These are phyloP conservation scores for Amphiprion clarkii DNA, from an alignment of 2,797 vertebrate genomes.

Conservation along the genomic window DNA sequence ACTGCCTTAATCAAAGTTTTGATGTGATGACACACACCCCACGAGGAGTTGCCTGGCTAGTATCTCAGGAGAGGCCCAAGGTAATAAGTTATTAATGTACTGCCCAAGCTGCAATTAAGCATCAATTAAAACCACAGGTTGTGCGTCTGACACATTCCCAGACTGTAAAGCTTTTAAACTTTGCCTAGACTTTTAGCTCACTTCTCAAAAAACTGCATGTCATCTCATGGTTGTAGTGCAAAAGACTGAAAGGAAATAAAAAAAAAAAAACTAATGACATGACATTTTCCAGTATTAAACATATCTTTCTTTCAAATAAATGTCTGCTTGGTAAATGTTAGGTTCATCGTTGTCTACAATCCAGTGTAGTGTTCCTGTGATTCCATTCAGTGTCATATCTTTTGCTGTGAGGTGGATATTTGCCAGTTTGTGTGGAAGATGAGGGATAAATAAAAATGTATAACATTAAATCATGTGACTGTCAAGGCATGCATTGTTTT, in stretches of 20 bases:
- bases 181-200: slow-evolving; percentile 13
- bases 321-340: background rate
- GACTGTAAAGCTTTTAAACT: slow-evolving; percentile 44
- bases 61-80: slow-evolving; percentile 64
- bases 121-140: slow-evolving; percentile 70
- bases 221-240: slow-evolving; percentile 9
- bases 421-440: background rate
- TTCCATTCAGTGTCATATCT: background rate
- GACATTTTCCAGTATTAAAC: background rate
- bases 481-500: background rate
- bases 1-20: slow-evolving; percentile 79
- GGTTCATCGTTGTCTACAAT: background rate
- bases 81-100: slow-evolving; percentile 76
- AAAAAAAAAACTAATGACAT: background rate
- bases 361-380: background rate
- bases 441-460: background rate
- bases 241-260: background rate
- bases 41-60: slow-evolving; percentile 42
- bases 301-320: too few relatives aligned
- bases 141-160: slow-evolving; percentile 51
- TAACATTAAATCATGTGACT: background rate
- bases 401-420: background rate
- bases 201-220: slow-evolving; percentile 15
- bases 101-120: slow-evolving; percentile 76
- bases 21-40: slow-evolving; percentile 75